Evolutionary conservation across 2,797 vertebrate species (phyloP).

Genomic region (Lerista edwardsae): DNA sequence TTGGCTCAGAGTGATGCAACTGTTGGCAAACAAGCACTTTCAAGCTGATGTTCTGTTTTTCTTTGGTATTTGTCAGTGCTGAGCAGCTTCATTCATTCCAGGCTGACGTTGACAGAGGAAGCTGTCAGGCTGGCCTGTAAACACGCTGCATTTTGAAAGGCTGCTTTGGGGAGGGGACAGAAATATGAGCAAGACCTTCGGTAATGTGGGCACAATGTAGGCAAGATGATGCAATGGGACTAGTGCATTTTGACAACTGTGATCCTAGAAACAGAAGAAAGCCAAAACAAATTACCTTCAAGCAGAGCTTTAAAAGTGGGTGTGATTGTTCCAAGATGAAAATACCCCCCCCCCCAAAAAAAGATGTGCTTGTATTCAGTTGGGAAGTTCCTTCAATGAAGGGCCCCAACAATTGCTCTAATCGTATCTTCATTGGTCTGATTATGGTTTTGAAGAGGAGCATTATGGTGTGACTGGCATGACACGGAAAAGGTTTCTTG

Average conservation of each 20-base stretch:
- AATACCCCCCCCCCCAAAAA: neutral
- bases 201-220: neutral
- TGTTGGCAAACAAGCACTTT: neutral
- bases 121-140: neutral
- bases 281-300: neutral
- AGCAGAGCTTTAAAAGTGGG: neutral
- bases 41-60: conserved; percentile 48
- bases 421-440: neutral
- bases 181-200: conserved; percentile 48
- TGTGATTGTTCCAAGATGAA: neutral
- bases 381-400: neutral
- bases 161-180: conserved; percentile 32
- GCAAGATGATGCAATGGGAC: conserved; percentile 26
- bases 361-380: neutral
- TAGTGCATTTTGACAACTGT: conserved; percentile 3
- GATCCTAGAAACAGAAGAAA: neutral
- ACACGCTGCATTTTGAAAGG: neutral
- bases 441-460: neutral
- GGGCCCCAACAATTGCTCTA: neutral
- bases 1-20: neutral
- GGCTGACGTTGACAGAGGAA: neutral
- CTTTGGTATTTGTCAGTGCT: conserved; percentile 14
- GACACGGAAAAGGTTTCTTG: neutral
- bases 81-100: conserved; percentile 57
- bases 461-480: neutral